Evolutionary conservation across 2,113 vertebrate genomes (phyloP).

Genomic region (Otis tarda): DNA sequence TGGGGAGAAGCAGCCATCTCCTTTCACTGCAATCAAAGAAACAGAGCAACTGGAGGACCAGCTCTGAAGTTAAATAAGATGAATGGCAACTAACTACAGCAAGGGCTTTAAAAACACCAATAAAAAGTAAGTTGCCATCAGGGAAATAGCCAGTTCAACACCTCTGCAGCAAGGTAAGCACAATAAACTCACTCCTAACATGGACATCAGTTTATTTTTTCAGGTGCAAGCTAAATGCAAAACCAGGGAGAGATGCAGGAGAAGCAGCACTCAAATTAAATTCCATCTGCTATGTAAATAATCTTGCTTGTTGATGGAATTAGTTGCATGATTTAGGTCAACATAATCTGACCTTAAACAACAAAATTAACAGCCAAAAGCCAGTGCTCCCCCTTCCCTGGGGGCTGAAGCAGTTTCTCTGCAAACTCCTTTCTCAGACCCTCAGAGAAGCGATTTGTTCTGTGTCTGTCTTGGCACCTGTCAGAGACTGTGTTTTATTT

Average conservation of each 20-base stretch:
- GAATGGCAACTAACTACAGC: conserved; percentile 8
- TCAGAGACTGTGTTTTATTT: not conserved
- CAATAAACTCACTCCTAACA: conserved; percentile 26
- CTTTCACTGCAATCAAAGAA: not conserved
- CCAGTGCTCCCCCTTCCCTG: not conserved
- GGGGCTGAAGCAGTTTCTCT: not conserved
- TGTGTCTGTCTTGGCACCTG: not conserved
- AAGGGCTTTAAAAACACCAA: conserved; percentile 26
- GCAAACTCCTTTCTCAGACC: not conserved
- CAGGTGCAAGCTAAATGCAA: conserved; percentile 39
- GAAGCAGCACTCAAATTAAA: conserved; percentile 13
- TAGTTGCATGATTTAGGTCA: not conserved
- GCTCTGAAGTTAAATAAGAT: not conserved
- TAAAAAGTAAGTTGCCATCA: conserved; percentile 31
- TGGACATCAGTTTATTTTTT: conserved; percentile 2
- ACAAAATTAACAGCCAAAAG: conserved; percentile 20
- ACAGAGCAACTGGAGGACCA: not conserved
- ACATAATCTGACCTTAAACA: conserved; percentile 49
- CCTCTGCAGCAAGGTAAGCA: conserved; percentile 2
- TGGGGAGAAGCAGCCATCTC: not conserved
- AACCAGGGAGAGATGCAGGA: not conserved
- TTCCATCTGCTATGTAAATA: conserved; percentile 11
- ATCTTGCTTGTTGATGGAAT: conserved; percentile 26
- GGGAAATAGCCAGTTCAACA: conserved; percentile 23
- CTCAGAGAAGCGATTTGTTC: not conserved